Conservation (phyloP, 2,888 invertebrate genomes). For the Agrenia bidenticulata region DNA sequence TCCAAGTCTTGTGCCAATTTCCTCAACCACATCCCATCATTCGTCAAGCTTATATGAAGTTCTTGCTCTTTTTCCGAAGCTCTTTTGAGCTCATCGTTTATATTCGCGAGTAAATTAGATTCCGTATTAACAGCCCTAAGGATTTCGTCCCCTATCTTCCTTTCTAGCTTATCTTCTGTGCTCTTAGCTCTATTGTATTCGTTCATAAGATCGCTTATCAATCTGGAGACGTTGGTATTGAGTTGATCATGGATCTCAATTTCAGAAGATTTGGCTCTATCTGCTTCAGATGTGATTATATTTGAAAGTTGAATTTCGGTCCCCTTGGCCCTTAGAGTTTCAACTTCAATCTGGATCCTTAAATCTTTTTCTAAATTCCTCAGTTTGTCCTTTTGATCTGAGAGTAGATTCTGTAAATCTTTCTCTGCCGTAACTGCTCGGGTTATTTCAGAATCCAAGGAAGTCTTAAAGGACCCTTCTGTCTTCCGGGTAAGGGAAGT, state of each 20-base stretch:
- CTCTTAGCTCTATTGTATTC: slow-evolving; percentile 29
- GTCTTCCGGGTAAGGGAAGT: too few species aligned
- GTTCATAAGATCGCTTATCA: slow-evolving; percentile 24
- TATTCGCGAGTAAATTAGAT: slow-evolving; percentile 17
- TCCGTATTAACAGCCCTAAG: slow-evolving; percentile 23
- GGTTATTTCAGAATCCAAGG: neutral
- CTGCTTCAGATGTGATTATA: slow-evolving; percentile 21
- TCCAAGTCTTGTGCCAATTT: neutral
- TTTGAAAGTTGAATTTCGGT: slow-evolving; percentile 28
- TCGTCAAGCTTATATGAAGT: too few species aligned
- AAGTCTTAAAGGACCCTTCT: too few species aligned
- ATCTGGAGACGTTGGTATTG: slow-evolving; percentile 13
- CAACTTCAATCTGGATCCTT: slow-evolving; percentile 24
- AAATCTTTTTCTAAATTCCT: slow-evolving; percentile 15
- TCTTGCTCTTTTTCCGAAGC: slow-evolving; percentile 24
- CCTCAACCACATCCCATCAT: neutral
- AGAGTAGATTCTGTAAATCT: slow-evolving; percentile 2
- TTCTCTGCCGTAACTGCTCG: neutral
- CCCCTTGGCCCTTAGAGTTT: slow-evolving; percentile 29
- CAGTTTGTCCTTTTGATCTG: neutral
- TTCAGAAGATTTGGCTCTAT: slow-evolving; percentile 25
- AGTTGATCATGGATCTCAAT: slow-evolving; percentile 16
- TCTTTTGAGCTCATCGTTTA: slow-evolving; percentile 23
- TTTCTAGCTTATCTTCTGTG: slow-evolving; percentile 26
- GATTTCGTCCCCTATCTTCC: slow-evolving; percentile 23